Conservation (phyloP, 37 sponge, comb jelly and placozoan species). For the Halisarca cf. caerulea region DNA sequence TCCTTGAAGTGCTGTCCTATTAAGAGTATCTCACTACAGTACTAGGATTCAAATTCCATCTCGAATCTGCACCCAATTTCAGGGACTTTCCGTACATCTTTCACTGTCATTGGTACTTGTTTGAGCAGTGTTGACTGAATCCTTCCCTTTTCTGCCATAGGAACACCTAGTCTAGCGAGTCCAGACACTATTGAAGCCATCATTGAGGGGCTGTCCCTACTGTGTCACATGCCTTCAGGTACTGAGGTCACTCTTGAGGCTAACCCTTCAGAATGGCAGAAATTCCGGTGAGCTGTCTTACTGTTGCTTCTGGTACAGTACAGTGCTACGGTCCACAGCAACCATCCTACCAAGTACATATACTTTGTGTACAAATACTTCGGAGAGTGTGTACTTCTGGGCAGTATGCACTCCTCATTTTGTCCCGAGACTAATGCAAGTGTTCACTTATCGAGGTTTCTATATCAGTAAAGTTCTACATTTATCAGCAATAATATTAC, state of each 20-base stretch:
- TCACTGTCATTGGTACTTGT: not conserved
- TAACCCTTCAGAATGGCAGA: constrained; percentile 60
- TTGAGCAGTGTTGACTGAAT: not conserved
- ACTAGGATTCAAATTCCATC: too few relatives aligned
- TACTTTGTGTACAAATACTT: not conserved
- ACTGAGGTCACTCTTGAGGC: constrained; percentile 77
- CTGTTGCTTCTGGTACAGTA: not conserved
- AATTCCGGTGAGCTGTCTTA: constrained; percentile 32
- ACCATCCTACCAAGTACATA: too few relatives aligned
- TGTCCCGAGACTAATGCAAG: too few relatives aligned
- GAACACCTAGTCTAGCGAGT: constrained; percentile 79
- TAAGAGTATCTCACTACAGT: too few relatives aligned
- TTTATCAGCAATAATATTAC: too few relatives aligned
- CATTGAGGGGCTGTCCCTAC: constrained; percentile 29
- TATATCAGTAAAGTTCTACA: too few relatives aligned
- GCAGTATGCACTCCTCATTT: too few relatives aligned
- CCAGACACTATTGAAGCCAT: constrained; percentile 52
- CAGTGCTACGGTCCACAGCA: not conserved
- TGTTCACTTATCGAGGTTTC: too few relatives aligned
- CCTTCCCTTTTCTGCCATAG: too few relatives aligned
- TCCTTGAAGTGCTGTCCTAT: too few relatives aligned
- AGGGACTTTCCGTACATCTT: not conserved
- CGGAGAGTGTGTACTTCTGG: not conserved
- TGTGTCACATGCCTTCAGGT: not conserved
- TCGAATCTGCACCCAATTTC: not conserved